These are phyloP conservation scores for Caenorhabditis tropicalis DNA, from an alignment of 1,140 invertebrate species.

Conservation along the genomic window DNA sequence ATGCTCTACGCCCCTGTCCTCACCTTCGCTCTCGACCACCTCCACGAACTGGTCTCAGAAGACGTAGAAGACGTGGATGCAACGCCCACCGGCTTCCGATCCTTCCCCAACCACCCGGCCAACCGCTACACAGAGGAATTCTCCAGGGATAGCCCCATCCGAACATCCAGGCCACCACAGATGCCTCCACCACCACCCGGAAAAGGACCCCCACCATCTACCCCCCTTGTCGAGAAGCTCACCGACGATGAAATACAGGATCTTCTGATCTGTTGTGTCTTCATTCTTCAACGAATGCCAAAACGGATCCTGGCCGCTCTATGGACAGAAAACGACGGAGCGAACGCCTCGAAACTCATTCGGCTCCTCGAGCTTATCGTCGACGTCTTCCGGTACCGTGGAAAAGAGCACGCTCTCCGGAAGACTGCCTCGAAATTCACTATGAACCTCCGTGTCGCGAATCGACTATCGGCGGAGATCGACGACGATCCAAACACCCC, in stretches of 20 bases:
- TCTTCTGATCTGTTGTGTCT: conserved; percentile 86
- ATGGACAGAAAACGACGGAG: conserved; percentile 50
- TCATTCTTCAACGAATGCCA: conserved; percentile 84
- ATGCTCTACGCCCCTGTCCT: conserved; percentile 89
- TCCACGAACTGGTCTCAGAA: conserved; percentile 74
- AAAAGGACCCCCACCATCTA: not conserved
- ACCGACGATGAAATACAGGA: conserved; percentile 81
- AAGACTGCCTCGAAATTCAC: conserved; percentile 1
- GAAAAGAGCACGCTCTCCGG: conserved; percentile 22
- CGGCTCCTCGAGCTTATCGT: conserved; percentile 63
- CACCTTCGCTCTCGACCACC: conserved; percentile 83
- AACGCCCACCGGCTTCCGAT: not conserved
- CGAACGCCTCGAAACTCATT: conserved; percentile 49
- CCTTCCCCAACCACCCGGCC: not conserved
- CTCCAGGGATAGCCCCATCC: not conserved
- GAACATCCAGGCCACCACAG: not conserved
- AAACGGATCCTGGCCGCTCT: conserved; percentile 54
- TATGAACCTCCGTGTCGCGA: not conserved
- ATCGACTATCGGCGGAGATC: conserved; percentile 11
- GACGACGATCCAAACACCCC: conserved; percentile 75
- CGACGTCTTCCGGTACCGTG: conserved; percentile 61
- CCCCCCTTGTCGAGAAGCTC: conserved; percentile 43
- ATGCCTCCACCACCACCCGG: not conserved
- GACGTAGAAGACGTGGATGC: not conserved
- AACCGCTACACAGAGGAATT: conserved; percentile 31